Evolutionary conservation across 2,888 invertebrate genomes (phyloP), one percentile per base, ranked within the genome.

Genomic region (Alloscopus bannaensis): DNA sequence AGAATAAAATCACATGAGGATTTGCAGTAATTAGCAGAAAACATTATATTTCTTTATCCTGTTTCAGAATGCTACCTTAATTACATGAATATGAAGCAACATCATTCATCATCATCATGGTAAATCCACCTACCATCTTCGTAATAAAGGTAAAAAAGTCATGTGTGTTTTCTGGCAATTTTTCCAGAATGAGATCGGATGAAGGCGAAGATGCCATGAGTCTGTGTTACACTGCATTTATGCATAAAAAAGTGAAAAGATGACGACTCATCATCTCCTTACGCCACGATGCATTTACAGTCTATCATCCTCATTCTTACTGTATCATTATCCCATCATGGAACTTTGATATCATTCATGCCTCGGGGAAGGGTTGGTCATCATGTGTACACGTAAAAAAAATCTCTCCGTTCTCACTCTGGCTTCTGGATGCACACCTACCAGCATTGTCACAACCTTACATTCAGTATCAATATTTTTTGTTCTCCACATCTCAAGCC

Each of bases 351-450:
- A 36, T 45, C 45, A 52, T 52, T 8, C 24, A 22, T 22, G 52
- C 59, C 29, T 59, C 31, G 22, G 59, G 59, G 59, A 59, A 59
- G 59, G 59, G 59, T 13, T 59, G 59, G 59, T 59, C 59, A 59
- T 31, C 50, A 50, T 20, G 22, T 52, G 24, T 52, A 22, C 24
- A 4, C 20, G 20, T 20, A 8, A 22, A 52, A 3, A 22, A 6
- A 24, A 36, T 36, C 13, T 36, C 13, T 22, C 20, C 3, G 3
- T 22, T 3, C 52, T 3, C 6, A 3, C 4, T 36, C 13, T 36
- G 36, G 36, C 36, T 52, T 52, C 52, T 52, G 52, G 52, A 52
- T 52, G 52, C 52, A 52, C 24, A 22, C 24, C n/a, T n/a, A n/a
- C n/a, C n/a, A n/a, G n/a, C 52, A 22, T 22, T 24, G 24, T 22